These are phyloP conservation scores for Artemia franciscana DNA, from an alignment of 1,140 invertebrate species.

Conservation along the genomic window DNA sequence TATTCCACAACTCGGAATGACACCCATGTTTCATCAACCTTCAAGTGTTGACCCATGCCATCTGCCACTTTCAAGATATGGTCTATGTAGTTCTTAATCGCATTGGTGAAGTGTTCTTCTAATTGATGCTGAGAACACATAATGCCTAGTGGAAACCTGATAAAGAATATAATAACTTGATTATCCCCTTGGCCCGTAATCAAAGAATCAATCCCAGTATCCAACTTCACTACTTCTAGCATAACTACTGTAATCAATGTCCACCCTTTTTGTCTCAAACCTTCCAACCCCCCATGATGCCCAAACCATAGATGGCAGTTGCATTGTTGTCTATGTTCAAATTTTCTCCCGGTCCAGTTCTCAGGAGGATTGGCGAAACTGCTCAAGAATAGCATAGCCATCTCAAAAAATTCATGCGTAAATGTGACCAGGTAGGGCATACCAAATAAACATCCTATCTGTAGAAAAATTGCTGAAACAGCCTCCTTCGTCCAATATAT, in stretches of 20 bases:
- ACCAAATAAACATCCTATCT: background rate
- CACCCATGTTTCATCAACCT: background rate
- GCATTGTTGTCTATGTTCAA: background rate
- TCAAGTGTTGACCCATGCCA: background rate
- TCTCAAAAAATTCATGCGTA: background rate
- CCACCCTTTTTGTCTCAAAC: background rate
- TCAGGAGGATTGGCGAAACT: background rate
- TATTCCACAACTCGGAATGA: background rate
- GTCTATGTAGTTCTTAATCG: background rate
- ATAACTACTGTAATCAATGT: background rate
- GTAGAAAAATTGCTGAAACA: background rate
- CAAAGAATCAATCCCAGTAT: background rate
- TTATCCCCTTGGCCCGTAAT: background rate
- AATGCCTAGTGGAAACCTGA: background rate
- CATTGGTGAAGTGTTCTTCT: background rate
- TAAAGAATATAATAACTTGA: background rate
- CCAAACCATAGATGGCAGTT: background rate
- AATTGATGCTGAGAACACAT: background rate
- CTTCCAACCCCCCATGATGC: background rate
- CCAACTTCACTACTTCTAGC: background rate
- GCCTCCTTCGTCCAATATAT: background rate
- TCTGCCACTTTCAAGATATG: background rate
- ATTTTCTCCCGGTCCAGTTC: background rate
- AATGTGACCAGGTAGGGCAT: background rate
- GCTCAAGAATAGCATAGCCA: background rate